Evolutionary conservation across 2,797 vertebrate species (phyloP).

Genomic region (Malurus splendens): DNA sequence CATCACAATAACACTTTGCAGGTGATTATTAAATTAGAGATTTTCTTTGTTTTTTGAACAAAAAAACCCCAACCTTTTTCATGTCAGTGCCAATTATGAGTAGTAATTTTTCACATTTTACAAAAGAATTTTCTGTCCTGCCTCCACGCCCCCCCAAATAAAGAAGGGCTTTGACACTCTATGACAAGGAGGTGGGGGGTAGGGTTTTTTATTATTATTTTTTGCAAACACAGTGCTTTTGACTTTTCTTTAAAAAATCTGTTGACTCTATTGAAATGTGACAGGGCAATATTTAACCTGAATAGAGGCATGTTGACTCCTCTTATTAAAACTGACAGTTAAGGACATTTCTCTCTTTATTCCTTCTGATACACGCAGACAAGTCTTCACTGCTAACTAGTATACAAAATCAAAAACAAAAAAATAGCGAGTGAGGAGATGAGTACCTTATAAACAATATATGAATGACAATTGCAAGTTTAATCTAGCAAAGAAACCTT

Average conservation of each 20-base stretch:
- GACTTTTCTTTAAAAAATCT: constrained; percentile 86
- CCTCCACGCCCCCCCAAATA: constrained; percentile 77
- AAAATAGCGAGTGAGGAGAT: constrained; percentile 83
- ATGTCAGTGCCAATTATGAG: constrained; percentile 92
- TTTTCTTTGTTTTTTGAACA: constrained; percentile 82
- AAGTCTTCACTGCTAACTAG: constrained; percentile 90
- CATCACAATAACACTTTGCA: constrained; percentile 83
- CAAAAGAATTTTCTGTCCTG: constrained; percentile 83
- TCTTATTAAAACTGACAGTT: constrained; percentile 95
- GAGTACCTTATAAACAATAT: constrained; percentile 94
- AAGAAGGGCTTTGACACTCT: constrained; percentile 88
- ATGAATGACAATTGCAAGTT: constrained; percentile 98
- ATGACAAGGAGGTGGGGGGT: constrained; percentile 83
- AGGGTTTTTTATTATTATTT: constrained; percentile 76
- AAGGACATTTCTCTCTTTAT: constrained; percentile 94
- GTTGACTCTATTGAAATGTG: constrained; percentile 98
- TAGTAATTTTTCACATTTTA: constrained; percentile 89
- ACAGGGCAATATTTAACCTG: constrained; percentile 93
- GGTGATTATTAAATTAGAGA: constrained; percentile 86
- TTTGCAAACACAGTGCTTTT: constrained; percentile 88
- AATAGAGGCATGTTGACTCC: constrained; percentile 94
- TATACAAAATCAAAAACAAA: constrained; percentile 94
- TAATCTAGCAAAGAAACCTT: constrained; percentile 92
- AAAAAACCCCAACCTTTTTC: constrained; percentile 80
- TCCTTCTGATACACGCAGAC: constrained; percentile 91